Base-by-base conservation (phyloP, 2,888 invertebrate genomes). In the Silvanus unidentatus region DNA sequence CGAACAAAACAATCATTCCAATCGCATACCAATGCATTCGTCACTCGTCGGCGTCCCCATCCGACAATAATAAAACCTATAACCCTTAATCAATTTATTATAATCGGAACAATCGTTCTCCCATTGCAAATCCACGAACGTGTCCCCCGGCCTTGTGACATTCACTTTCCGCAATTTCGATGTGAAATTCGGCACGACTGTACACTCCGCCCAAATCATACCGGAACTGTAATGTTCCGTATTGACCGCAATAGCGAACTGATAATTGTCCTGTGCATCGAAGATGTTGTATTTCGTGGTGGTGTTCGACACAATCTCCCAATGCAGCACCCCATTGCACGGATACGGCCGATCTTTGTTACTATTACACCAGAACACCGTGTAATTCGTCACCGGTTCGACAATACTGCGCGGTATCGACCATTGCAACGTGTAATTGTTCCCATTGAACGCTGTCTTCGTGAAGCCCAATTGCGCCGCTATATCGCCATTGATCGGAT, bases 151-250 rank as follows among this genome's bases (percentile, higher is more conserved):
- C 2, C 67, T 61, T 42, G 73, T 73, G 42, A 78, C 73, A 71
- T 74, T 76, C 2, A 80, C 74, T 12, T 74, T 75, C 48, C 76
- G 77, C 67, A 82, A 75, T 67, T 80, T 80, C 2, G 76, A 76
- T 8, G 78, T 52, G 13, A 54, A 54, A 45, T 73, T 70, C 39
- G 72, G 70, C 16, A 73, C 76, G 52, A 81, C 78, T 52, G 82
- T 85, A 50, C 92, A 92, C 28, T 79, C 78, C 8, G 88, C 84
- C 91, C 91, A 91, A 9, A 82, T 77, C 84, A 92, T 88, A 1
- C 91, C 91, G 64, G 89, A 89, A 53, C 88, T 89, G 48, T 76
- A 77, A 2, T 68, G 68, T 0, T 73, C 70, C 34, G 79, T 81
- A 61, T 91, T 89, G 1, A 87, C 87, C 3, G 91, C 82, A 48